These are phyloP conservation scores for Paedocypris sp. DNA, from an alignment of 2,113 vertebrate species.

Conservation along the genomic window DNA sequence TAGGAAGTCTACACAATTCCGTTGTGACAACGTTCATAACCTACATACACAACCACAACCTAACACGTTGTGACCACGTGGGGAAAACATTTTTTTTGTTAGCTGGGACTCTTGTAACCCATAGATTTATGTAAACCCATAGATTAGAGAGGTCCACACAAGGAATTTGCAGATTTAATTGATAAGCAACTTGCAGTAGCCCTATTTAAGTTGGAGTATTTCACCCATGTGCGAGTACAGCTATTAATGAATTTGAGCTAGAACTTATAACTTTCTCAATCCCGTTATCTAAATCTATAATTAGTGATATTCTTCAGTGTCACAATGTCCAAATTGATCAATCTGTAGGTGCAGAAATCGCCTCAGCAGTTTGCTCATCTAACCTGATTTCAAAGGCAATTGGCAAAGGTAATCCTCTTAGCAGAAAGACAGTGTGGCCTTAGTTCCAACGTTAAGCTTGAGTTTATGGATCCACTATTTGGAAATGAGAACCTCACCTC, in stretches of 20 bases:
- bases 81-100: too few relatives aligned
- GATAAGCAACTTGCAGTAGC: constrained; percentile 10
- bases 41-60: too few relatives aligned
- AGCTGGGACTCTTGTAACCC: too few relatives aligned
- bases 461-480: constrained; percentile 28
- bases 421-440: constrained; percentile 22
- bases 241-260: constrained; percentile 21
- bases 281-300: neutral
- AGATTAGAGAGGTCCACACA: neutral
- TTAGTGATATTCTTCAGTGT: neutral
- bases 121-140: neutral
- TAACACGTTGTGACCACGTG: too few relatives aligned
- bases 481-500: constrained; percentile 29
- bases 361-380: neutral
- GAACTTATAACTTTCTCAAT: constrained; percentile 8
- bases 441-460: constrained; percentile 11
- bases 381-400: neutral
- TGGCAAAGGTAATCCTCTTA: constrained; percentile 7
- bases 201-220: constrained; percentile 15
- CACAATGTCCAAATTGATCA: neutral
- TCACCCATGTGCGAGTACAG: constrained; percentile 10
- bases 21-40: too few relatives aligned
- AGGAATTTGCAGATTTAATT: neutral
- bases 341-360: neutral
- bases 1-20: too few relatives aligned